Evolutionary conservation across 2,888 invertebrate species (phyloP).

Genomic region (Chaitophorus viminalis): DNA sequence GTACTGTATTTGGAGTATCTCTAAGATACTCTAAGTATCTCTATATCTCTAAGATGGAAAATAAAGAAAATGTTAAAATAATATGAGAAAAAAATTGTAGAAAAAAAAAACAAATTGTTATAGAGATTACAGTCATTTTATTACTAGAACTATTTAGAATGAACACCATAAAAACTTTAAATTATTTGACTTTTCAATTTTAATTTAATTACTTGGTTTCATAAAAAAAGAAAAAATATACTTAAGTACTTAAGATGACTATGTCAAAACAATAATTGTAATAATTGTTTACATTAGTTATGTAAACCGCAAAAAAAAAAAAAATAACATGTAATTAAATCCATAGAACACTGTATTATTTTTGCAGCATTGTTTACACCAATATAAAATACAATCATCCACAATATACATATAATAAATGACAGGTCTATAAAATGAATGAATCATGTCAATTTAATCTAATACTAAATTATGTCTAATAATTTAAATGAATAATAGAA

Average conservation of each 20-base stretch:
- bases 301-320: not conserved
- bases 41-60: too few species aligned
- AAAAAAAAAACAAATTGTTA: too few species aligned
- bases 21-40: too few species aligned
- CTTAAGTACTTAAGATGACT: not conserved
- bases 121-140: too few species aligned
- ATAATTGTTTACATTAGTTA: not conserved
- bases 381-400: conserved; percentile 48
- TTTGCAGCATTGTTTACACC: conserved; percentile 27
- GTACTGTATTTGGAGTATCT: too few species aligned
- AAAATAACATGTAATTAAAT: conserved; percentile 16
- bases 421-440: conserved; percentile 43
- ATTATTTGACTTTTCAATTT: too few species aligned
- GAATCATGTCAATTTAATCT: conserved; percentile 21
- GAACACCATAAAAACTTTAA: too few species aligned
- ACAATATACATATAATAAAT: conserved; percentile 37
- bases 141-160: too few species aligned
- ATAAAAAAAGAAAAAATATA: not conserved
- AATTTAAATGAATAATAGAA: conserved; percentile 14
- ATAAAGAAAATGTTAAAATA: too few species aligned
- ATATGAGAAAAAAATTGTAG: too few species aligned
- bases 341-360: conserved; percentile 45
- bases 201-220: not conserved
- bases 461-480: conserved; percentile 32
- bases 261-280: not conserved